phyloP scores from a whole-genome alignment of 2,888 invertebrate species.

The Caenorhabditis wallacei region DNA sequence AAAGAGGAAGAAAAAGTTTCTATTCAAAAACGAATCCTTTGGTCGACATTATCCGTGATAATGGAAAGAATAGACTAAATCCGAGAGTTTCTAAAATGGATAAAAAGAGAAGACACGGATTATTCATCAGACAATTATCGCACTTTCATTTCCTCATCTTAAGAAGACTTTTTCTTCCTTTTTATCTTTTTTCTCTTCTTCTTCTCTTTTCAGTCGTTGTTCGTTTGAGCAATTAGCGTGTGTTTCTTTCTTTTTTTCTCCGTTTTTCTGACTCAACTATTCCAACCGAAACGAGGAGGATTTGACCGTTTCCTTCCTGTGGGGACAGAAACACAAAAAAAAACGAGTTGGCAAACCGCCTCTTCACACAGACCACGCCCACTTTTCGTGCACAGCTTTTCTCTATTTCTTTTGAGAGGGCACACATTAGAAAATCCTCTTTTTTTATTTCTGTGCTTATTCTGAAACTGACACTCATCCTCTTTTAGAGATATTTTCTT shows the following conservation, averaged over 20 bases:
- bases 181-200: constrained; percentile 5
- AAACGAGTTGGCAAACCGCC: constrained; percentile 29
- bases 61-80: constrained; percentile 21
- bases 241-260: constrained; percentile 47
- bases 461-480: constrained; percentile 46
- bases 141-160: constrained; percentile 58
- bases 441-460: neutral
- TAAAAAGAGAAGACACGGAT: constrained; percentile 10
- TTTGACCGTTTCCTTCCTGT: constrained; percentile 64
- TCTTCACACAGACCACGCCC: constrained; percentile 35
- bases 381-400: constrained; percentile 56
- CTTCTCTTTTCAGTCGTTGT: constrained; percentile 23
- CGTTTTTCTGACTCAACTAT: constrained; percentile 33
- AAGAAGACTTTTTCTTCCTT: constrained; percentile 19
- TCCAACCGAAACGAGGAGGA: constrained; percentile 33
- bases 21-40: constrained; percentile 4
- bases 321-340: constrained; percentile 22
- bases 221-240: constrained; percentile 59
- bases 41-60: constrained; percentile 12
- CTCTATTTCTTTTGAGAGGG: constrained; percentile 23
- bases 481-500: constrained; percentile 17
- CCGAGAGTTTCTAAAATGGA: constrained; percentile 22
- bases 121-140: constrained; percentile 49
- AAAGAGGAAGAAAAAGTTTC: constrained; percentile 1
- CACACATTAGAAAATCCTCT: constrained; percentile 12